Base-by-base conservation (phyloP, 2,888 invertebrate genomes). In the Lasioglossum vierecki region DNA sequence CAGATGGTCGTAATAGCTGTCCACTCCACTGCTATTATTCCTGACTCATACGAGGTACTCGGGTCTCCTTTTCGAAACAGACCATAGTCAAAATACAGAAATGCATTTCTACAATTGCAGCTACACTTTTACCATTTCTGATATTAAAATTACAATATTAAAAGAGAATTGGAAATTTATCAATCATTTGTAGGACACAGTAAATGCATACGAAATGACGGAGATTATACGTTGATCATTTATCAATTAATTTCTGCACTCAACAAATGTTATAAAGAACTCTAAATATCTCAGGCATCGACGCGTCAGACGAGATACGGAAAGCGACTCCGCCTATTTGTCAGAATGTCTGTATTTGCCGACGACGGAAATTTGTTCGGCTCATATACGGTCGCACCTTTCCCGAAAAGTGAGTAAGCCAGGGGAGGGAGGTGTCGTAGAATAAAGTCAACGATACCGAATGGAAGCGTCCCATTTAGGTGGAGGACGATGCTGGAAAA, bases 361-460 rank as follows among this genome's bases (percentile, higher is more conserved):
- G 53, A 70, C 76, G 76, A 26, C 35, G 22, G 2, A 26, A 39
- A 68, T 68, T 53, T 49, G 44, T 22, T 44, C 66, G 26, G 44
- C 41, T 2, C 15, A 30, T 18, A 30, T 22, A 30, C 30, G 26
- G 49, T 46, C 11, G 35, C 76, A 66, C 66, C 66, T 68, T 18
- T 46, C 39, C 76, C 49, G 30, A 73, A 44, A 73, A 49, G 18
- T 72, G 46, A 49, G 26, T 15, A 30, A 13, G 70, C 68, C 71
- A 11, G 35, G 35, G 49, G 49, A 30, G 13, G 53, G 30, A 49
- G 6, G 75, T 44, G 8, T 53, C 53, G n/a, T 30, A 39, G 82
- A 66, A 71, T 49, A 78, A 77, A 77, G 74, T 76, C 76, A 86
- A 80, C 80, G 84, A 81, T 72, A 73, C 88, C 82, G 79, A 78